These are phyloP conservation scores for Spinus pinus DNA, from an alignment of 2,797 vertebrate species.

Conservation along the genomic window DNA sequence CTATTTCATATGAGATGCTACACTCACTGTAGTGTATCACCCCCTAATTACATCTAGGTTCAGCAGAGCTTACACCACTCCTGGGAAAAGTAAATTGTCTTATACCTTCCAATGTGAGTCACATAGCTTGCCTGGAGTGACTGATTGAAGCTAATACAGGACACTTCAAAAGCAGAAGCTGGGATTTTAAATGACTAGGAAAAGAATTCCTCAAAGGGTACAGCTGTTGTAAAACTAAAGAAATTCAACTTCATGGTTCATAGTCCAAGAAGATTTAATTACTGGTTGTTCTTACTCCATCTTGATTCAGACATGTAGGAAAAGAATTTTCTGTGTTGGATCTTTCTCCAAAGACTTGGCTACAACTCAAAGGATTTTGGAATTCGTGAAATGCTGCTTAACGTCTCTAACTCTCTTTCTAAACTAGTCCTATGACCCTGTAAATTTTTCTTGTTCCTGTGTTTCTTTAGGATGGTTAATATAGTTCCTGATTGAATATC, in stretches of 20 bases:
- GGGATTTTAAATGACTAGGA: background rate
- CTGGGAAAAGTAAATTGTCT: background rate
- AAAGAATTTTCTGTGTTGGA: background rate
- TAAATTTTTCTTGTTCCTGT: background rate
- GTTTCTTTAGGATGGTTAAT: background rate
- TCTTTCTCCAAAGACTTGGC: background rate
- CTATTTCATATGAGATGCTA: background rate
- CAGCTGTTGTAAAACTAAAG: background rate
- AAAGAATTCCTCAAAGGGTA: background rate
- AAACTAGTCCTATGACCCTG: background rate
- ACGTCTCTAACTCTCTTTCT: background rate
- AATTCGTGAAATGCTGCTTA: background rate
- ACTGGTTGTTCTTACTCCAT: background rate
- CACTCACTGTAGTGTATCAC: background rate
- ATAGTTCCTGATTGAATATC: background rate
- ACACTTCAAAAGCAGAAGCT: background rate
- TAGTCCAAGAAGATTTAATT: background rate
- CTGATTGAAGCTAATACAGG: background rate
- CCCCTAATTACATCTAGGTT: background rate
- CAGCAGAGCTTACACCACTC: background rate
- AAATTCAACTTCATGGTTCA: background rate
- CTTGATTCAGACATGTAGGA: background rate
- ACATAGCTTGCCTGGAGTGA: background rate
- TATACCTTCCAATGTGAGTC: fast-evolving
- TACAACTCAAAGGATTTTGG: background rate